Evolutionary conservation across 1,140 invertebrate genomes (phyloP), one percentile per base, ranked within the genome.

Genomic region (Drosophila paulistorum): DNA sequence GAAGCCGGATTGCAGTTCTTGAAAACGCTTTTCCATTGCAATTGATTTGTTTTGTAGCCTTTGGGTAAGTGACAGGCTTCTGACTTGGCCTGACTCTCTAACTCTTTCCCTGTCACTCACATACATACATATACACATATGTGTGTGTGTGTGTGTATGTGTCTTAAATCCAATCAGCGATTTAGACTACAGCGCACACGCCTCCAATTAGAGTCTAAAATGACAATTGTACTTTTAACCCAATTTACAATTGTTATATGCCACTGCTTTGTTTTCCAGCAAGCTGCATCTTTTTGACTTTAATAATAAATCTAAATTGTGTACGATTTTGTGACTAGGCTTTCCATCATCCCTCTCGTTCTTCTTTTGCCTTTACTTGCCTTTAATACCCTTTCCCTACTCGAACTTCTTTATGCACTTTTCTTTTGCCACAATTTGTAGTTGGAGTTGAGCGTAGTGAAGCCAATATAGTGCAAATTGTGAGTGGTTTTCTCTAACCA

Each of bases 181-280:
- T 70, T 64, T 75, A 33, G 79, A 71, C 64, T 86, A 65, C 72
- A 74, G 69, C 82, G 82, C 82, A 74, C 83, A 87, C 83, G 83
- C 83, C 83, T 87, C 83, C 83, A 87, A 87, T 87, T 87, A 87
- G 83, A 87, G 83, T 72, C 76, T 87, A 87, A 87, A 51, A 87
- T 72, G 83, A 87, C 83, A 87, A 87, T 87, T 87, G 83, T 87
- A 86, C 83, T 86, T 86, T 86, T 86, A 87, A 87, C 83, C 83
- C 83, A 87, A 87, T 87, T 87, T 87, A 87, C 63, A 51, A 51
- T 51, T 48, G 17, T 48, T 48, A 68, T 64, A 60, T 59, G 39
- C 30, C 41, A 67, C 54, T 30, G 76, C 82, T 71, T 71, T 71
- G 79, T 82, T 79, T 86, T 75, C 59, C 60, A 51, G 7, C 73